phyloP scores from a whole-genome alignment of 2,113 vertebrate genomes.

The Ptilorrhoa leucosticta region DNA sequence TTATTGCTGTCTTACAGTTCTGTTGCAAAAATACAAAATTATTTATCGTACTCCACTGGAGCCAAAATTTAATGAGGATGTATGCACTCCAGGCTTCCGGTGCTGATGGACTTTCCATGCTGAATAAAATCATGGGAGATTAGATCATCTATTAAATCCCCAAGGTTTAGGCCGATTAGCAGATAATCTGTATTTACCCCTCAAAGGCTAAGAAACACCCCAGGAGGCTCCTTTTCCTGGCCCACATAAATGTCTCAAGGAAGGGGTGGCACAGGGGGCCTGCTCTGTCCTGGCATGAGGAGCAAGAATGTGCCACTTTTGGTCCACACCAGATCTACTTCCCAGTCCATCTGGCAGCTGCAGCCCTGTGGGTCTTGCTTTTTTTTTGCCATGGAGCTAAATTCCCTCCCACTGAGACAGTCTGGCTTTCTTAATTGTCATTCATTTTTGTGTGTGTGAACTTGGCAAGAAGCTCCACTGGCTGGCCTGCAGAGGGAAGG shows the following conservation, averaged over 20 bases:
- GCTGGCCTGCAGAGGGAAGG: background rate
- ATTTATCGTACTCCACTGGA: background rate
- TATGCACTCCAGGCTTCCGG: background rate
- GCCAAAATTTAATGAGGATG: background rate
- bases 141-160: background rate
- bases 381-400: background rate
- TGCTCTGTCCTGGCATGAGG: background rate
- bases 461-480: background rate
- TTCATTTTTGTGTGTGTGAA: background rate
- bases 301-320: background rate
- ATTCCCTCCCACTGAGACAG: background rate
- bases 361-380: background rate
- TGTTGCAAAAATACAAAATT: background rate
- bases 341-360: background rate
- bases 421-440: background rate
- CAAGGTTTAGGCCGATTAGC: background rate
- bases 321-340: rapidly evolving
- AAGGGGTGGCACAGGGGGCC: background rate
- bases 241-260: background rate
- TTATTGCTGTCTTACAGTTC: background rate
- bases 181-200: conserved; percentile 3
- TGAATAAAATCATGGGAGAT: background rate
- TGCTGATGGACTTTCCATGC: background rate
- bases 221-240: background rate
- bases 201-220: background rate